Evolutionary conservation across 2,797 vertebrate genomes (phyloP).

Genomic region (Labroides dimidiatus): DNA sequence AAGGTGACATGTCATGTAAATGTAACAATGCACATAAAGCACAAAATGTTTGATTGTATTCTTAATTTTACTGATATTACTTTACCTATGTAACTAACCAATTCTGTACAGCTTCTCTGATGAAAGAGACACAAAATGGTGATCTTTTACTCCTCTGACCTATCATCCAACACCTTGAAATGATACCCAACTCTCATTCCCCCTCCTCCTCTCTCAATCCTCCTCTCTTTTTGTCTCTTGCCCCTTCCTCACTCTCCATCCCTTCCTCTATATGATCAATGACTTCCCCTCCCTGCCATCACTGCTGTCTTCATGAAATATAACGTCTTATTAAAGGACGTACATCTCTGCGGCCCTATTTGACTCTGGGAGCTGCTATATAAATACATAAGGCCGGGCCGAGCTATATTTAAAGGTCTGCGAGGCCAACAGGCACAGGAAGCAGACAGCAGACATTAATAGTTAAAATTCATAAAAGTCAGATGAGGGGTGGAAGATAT

Average conservation of each 20-base stretch:
- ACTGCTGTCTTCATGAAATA: conserved; percentile 84
- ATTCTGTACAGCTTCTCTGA: not conserved
- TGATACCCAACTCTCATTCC: conserved; percentile 24
- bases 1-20: too few species aligned
- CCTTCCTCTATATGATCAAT: conserved; percentile 77
- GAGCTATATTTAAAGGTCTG: conserved; percentile 75
- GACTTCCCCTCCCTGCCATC: conserved; percentile 74
- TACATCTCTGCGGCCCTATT: conserved; percentile 81
- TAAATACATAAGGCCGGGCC: conserved; percentile 72
- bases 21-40: not conserved
- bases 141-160: not conserved
- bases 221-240: not conserved
- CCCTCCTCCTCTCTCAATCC: conserved; percentile 25
- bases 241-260: conserved; percentile 42
- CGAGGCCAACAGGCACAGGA: conserved; percentile 63
- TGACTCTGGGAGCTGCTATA: conserved; percentile 72
- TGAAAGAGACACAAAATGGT: not conserved
- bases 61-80: not conserved
- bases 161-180: conserved; percentile 38
- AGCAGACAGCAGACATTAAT: conserved; percentile 80
- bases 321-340: conserved; percentile 85
- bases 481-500: conserved; percentile 86
- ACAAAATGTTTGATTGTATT: not conserved
- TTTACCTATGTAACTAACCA: too few species aligned
- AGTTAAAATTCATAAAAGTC: conserved; percentile 89